Percentiles rank a stretch among this genome's conserved stretches.
Conservation (phyloP, 2,113 vertebrate species). For the Odocoileus virginianus region DNA sequence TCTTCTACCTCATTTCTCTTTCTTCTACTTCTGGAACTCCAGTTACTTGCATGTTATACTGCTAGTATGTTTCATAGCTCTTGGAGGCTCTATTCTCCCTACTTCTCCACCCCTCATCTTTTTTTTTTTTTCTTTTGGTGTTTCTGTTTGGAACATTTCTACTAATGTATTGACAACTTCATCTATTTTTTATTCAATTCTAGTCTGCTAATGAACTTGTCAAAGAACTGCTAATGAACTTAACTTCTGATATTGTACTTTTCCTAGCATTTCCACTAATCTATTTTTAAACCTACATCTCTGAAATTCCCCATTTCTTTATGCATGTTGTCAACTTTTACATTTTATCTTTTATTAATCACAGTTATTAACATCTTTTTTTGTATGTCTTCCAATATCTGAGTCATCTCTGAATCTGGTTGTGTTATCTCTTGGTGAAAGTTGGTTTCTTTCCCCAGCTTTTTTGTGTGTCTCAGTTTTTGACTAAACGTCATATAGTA, state of each 20-base stretch:
- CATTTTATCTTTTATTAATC: background rate
- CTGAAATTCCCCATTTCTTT: background rate
- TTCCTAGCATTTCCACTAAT: background rate
- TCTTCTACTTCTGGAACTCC: no score
- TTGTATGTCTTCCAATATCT: background rate
- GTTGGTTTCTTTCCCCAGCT: background rate
- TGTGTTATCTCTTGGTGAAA: background rate
- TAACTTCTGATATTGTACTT: background rate
- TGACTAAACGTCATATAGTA: background rate
- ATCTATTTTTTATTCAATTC: no score
- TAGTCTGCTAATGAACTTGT: no score
- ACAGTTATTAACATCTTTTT: background rate
- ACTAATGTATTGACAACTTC: no score
- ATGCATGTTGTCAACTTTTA: background rate
- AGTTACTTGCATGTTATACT: no score
- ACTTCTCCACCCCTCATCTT: no score
- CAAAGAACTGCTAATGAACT: no score
- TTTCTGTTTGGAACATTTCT: no score
- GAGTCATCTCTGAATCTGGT: background rate
- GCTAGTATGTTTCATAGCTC: no score
- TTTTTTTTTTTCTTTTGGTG: no score
- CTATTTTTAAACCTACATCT: background rate
- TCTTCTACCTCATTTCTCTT: no score
- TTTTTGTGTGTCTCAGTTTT: background rate
- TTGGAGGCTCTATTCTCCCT: no score